phyloP scores from a whole-genome alignment of 2,888 invertebrate genomes.

The Frankliniella fusca region DNA sequence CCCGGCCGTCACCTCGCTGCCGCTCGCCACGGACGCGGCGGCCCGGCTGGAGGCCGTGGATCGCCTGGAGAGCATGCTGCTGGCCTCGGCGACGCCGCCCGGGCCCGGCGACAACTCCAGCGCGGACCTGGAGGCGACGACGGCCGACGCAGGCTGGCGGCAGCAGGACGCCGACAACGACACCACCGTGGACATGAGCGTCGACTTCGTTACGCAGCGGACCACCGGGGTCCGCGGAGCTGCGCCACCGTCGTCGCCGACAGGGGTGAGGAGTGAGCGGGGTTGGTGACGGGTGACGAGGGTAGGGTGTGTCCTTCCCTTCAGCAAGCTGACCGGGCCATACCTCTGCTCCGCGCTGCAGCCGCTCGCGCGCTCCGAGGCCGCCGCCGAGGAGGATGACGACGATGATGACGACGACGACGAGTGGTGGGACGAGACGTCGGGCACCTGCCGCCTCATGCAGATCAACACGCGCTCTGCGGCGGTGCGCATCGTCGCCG shows the following conservation, averaged over 20 bases:
- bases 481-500: constrained; percentile 70
- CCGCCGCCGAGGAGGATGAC: constrained; percentile 37
- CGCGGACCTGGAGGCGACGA: neutral
- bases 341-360: neutral
- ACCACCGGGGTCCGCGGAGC: constrained; percentile 42
- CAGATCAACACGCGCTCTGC: constrained; percentile 57
- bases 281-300: no score
- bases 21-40: neutral
- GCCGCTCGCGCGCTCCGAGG: constrained; percentile 1
- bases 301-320: no score
- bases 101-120: neutral
- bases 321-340: no score
- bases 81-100: neutral
- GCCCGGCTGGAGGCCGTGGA: neutral
- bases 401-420: constrained; percentile 54
- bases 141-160: neutral
- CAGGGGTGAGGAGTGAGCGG: neutral
- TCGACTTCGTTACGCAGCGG: constrained; percentile 30
- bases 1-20: neutral
- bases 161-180: constrained; percentile 5
- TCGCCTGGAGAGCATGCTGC: neutral
- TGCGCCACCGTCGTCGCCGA: constrained; percentile 40
- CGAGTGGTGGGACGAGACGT: constrained; percentile 68
- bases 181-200: constrained; percentile 31
- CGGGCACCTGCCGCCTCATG: constrained; percentile 67